Base-by-base conservation (phyloP, 2,113 vertebrate genomes). In the Callorhinus ursinus region DNA sequence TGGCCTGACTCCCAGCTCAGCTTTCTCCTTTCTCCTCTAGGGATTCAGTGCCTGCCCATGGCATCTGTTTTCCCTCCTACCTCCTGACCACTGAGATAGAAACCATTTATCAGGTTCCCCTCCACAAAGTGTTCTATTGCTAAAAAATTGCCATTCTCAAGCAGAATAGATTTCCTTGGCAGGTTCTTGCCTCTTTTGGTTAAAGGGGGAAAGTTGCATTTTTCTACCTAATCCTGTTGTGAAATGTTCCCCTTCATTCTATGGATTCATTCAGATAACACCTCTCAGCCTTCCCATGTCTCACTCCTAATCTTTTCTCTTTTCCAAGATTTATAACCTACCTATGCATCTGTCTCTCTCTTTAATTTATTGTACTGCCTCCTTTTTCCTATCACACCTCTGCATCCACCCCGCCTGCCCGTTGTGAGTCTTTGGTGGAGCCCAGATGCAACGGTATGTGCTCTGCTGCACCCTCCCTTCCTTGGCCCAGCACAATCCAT, bases 391-490 rank as follows among this genome's bases (percentile, higher is more conserved):
- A 0, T 28, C 59, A 8, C 0, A 1, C 13, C 22, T 53, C 12
- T 2, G 65, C 90, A 12, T 22, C 39, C 82, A 31, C 0, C 33
- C 81, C 21, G 2, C 1, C n/a, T 2, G 19, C 28, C 31, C 3
- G 0, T 0, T 0, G 5, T 22, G 79, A 55, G 63, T 77, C 26
- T 72, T 51, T 13, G 6, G 51, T 10, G 33, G 51, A 4, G 11
- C 21, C 42, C 55, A 18, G 7, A n/a, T 24, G 18, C 36, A 12
- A 19, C 0, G 18, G 5, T 1, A 1, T 12, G 0, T 0, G 12
- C 7, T 12, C 46, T 11, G 31, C 49, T 4, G 7, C 19, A 7
- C 22, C 14, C 31, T 21, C 63, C 67, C 13, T 49, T 15, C 42
- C 42, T 61, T 21, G 19, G 15, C 74, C 67, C 19, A 7, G 33